Evolutionary conservation across 1,140 invertebrate genomes (phyloP), one percentile per base, ranked within the genome.

Genomic region (Drosophila eugracilis): DNA sequence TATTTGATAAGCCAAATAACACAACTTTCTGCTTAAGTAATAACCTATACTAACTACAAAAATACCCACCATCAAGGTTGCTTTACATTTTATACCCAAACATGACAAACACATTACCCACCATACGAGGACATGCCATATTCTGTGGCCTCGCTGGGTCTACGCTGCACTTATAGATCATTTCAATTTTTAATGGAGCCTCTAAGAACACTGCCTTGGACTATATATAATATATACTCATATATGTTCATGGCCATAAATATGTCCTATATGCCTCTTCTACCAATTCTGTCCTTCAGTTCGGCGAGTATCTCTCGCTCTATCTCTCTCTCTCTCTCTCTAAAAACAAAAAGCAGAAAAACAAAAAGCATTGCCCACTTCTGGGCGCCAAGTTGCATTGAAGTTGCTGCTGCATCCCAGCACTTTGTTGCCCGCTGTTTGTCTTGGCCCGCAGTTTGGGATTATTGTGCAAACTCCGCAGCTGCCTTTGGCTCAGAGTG

Each of bases 331-430:
- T n/a, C n/a, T n/a, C n/a, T n/a, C n/a, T n/a, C n/a, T n/a, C n/a
- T n/a, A n/a, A n/a, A n/a, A n/a, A n/a, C 21, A 10, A 52, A 30
- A 66, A 41, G 17, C 12, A 21, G 7, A 0, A 21, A n/a, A 15
- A 28, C 37, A 42, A 55, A 78, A 67, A 55, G 39, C 44, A 10
- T 84, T 79, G 80, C 80, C 80, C 67, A 79, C 75, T 79, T 76
- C 59, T 49, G 48, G 28, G 80, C 59, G 75, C 60, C 57, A 52
- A 53, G 60, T 53, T 62, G 50, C 65, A 75, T 59, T 39, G 49
- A 70, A 78, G 80, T 85, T 85, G 59, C 54, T n/a, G n/a, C 49
- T 60, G 54, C 63, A 65, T 32, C n/a, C n/a, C 12, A n/a, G 44
- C 26, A 32, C 22, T n/a, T 22, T 17, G 28, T 32, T 34, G 17